Conservation (phyloP, 2,797 vertebrate species). For the Sphenodon punctatus region DNA sequence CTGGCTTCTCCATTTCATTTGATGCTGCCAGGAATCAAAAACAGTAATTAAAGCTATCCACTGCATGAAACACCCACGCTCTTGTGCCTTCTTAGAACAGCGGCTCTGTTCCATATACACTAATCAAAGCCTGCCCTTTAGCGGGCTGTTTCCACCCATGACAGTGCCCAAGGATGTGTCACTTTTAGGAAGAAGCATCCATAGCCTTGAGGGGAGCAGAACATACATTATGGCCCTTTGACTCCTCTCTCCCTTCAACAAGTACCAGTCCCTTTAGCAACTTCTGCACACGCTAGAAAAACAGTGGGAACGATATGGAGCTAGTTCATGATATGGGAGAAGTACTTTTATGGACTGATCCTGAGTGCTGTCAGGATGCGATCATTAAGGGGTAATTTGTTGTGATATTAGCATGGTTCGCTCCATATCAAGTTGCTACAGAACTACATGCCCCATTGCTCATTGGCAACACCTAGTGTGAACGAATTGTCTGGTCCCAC, state of each 20-base stretch:
- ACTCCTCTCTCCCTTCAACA: neutral
- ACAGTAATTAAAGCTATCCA: slow-evolving; percentile 45
- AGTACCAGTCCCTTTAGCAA: neutral
- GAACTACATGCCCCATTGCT: too few species aligned
- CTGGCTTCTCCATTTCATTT: slow-evolving; percentile 46
- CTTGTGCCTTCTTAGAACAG: neutral
- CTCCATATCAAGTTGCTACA: too few species aligned
- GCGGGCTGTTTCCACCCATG: slow-evolving; percentile 3
- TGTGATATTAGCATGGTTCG: too few species aligned
- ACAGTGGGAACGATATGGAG: neutral
- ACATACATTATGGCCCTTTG: rapidly evolving
- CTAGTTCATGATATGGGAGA: neutral
- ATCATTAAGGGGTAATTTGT: too few species aligned
- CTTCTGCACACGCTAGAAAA: neutral
- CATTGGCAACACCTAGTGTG: too few species aligned
- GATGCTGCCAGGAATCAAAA: slow-evolving; percentile 48
- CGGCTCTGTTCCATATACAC: slow-evolving; percentile 3
- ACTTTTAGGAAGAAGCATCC: rapidly evolving
- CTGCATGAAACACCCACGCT: neutral
- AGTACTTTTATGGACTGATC: too few species aligned
- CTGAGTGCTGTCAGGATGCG: too few species aligned
- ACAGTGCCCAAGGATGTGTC: rapidly evolving
- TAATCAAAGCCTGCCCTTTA: slow-evolving; percentile 13
- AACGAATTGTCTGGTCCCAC: too few species aligned
- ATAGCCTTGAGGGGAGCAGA: rapidly evolving